These are phyloP conservation scores for Geotrypetes seraphini DNA, from an alignment of 2,797 vertebrate genomes.

Conservation along the genomic window DNA sequence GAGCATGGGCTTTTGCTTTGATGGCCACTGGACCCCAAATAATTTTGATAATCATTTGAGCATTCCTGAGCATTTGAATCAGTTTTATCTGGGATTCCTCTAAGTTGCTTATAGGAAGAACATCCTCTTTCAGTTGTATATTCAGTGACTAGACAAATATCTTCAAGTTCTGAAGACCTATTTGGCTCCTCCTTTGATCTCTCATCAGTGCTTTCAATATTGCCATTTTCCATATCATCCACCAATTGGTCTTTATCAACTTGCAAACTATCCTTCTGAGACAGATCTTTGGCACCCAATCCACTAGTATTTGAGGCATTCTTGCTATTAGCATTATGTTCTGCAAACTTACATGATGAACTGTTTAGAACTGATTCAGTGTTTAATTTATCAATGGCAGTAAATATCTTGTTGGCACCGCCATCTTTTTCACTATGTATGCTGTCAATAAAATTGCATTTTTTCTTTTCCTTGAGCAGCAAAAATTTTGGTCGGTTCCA, in stretches of 20 bases:
- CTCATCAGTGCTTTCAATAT: slow-evolving; percentile 60
- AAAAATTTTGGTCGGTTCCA: slow-evolving; percentile 75
- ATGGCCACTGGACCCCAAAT: slow-evolving; percentile 25
- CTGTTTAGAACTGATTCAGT: slow-evolving; percentile 53
- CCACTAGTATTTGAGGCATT: slow-evolving; percentile 25
- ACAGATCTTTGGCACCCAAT: slow-evolving; percentile 34
- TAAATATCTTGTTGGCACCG: slow-evolving; percentile 33
- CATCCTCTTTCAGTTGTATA: slow-evolving; percentile 46
- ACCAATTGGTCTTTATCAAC: slow-evolving; percentile 56
- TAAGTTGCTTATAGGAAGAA: slow-evolving; percentile 35
- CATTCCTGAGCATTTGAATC: slow-evolving; percentile 10
- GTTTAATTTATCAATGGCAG: slow-evolving; percentile 42
- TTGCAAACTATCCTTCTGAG: slow-evolving; percentile 39
- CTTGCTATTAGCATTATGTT: slow-evolving; percentile 57
- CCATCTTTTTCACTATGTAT: slow-evolving; percentile 58
- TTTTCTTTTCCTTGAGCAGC: slow-evolving; percentile 65
- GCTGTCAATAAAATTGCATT: slow-evolving; percentile 65
- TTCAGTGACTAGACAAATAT: slow-evolving; percentile 46
- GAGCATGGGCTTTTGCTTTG: slow-evolving; percentile 12
- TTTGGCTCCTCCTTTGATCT: slow-evolving; percentile 52
- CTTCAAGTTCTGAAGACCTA: slow-evolving; percentile 50
- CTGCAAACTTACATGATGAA: slow-evolving; percentile 46
- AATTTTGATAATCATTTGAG: slow-evolving; percentile 30
- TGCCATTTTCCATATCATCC: slow-evolving; percentile 92
- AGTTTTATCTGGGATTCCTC: slow-evolving; percentile 36